Percentiles rank a stretch among this genome's conserved stretches.
Evolutionary conservation across 1,140 invertebrate species (phyloP).

Genomic region (Augochlora pura): DNA sequence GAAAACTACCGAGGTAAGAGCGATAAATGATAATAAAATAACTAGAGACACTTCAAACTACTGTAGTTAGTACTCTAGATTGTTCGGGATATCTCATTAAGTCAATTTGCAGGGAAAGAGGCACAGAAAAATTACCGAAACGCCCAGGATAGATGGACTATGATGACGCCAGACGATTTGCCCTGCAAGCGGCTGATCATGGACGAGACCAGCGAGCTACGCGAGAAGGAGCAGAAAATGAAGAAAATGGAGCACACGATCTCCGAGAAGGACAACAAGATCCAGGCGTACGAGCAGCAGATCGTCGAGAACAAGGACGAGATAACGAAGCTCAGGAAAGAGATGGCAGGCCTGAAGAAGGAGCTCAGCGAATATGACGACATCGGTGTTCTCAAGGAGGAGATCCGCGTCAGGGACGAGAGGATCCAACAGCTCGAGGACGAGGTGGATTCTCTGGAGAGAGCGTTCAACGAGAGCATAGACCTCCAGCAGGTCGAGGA

Average conservation of each 20-base stretch:
- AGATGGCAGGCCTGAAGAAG: slow-evolving; percentile 56
- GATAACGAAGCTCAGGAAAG: slow-evolving; percentile 53
- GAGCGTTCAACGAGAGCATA: slow-evolving; percentile 69
- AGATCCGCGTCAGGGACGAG: slow-evolving; percentile 69
- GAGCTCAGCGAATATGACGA: slow-evolving; percentile 65
- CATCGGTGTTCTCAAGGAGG: slow-evolving; percentile 67
- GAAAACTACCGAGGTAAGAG: slow-evolving; percentile 28
- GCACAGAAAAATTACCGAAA: background rate
- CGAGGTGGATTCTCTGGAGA: slow-evolving; percentile 72
- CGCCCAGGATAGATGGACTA: slow-evolving; percentile 1
- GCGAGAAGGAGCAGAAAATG: slow-evolving; percentile 69
- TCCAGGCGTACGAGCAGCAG: slow-evolving; percentile 68
- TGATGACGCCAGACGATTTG: background rate
- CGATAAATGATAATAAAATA: background rate
- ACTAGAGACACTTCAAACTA: too few relatives aligned
- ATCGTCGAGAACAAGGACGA: slow-evolving; percentile 66
- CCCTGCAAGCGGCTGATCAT: background rate
- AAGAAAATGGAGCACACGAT: slow-evolving; percentile 71
- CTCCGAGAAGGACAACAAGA: slow-evolving; percentile 69
- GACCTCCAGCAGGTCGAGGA: slow-evolving; percentile 74
- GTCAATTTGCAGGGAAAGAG: slow-evolving; percentile 15
- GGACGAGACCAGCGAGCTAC: slow-evolving; percentile 2
- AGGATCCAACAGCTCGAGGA: slow-evolving; percentile 68
- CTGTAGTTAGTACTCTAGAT: too few relatives aligned
- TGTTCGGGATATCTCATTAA: background rate